Conservation (phyloP, 2,113 vertebrate genomes). For the Sapajus apella region DNA sequence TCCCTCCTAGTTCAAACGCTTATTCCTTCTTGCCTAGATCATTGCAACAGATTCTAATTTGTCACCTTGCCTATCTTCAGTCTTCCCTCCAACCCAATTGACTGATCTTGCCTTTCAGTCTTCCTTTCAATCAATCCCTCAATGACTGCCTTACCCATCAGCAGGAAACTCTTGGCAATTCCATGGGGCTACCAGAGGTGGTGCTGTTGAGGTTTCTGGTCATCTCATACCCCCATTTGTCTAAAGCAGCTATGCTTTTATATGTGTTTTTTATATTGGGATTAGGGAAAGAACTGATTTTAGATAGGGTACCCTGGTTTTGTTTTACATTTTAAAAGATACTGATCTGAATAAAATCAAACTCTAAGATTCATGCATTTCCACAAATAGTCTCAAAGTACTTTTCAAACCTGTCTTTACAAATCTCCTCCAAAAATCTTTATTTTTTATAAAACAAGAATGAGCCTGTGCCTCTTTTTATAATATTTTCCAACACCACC, state of each 20-base stretch:
- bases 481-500: neutral
- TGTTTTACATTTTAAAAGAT: neutral
- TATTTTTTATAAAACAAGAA: neutral
- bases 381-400: neutral
- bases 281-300: neutral
- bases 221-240: neutral
- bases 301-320: neutral
- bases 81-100: neutral
- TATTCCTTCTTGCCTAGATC: neutral
- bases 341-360: neutral
- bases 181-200: neutral
- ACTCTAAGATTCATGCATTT: neutral
- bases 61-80: neutral
- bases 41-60: neutral
- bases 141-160: neutral
- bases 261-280: neutral
- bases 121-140: neutral
- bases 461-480: neutral
- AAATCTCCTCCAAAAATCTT: neutral
- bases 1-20: neutral
- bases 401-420: neutral
- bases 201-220: neutral
- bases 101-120: neutral
- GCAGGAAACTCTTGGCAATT: neutral
- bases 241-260: neutral